Evolutionary conservation across 2,113 vertebrate species (phyloP), one percentile per base, ranked within the genome.

Genomic region (Corvus hawaiiensis): DNA sequence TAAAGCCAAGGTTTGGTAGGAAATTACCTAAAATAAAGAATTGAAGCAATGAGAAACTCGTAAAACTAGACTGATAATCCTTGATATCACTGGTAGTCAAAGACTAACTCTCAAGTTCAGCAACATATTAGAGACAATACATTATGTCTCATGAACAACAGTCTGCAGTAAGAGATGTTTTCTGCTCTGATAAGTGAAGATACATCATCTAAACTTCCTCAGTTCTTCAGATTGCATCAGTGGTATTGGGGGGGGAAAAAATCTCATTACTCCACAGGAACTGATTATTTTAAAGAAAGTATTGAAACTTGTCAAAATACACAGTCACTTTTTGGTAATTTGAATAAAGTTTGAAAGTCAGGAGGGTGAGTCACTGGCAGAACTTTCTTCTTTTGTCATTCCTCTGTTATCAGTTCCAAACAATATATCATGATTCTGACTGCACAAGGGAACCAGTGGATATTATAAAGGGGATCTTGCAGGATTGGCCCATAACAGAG

Each of bases 191-290:
- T 85, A 90, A 84, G 52, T 59, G 59, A 85, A 93, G 46, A 84
- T 11, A 61, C 82, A 73, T 77, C 93, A 96, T 86, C 75, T 54
- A 39, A 79, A 33, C 75, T 87, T 90, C 83, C 94, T 74, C 82
- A 78, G 61, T 87, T 93, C 87, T 96, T 75, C 89, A 97, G 96
- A 97, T 96, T 96, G 46, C 44, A 96, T 94, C 94, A 83, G 48
- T 79, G 75, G 41, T 54, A 90, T 66, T 94, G 64, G 49, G 64
- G 84, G 7, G 23, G 23, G 13, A 61, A 6, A 68, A 96, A 93
- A 95, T 56, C 30, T 89, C 88, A 95, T 94, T 94, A 78, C 74
- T 91, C 32, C 43, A 24, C 7, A 19, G 68, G 88, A 96, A 87
- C 78, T 71, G 95, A 95, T 95, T 96, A 84, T 82, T 93, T 84